phyloP scores from a whole-genome alignment of 2,888 invertebrate species.

The Caenorhabditis sp. region DNA sequence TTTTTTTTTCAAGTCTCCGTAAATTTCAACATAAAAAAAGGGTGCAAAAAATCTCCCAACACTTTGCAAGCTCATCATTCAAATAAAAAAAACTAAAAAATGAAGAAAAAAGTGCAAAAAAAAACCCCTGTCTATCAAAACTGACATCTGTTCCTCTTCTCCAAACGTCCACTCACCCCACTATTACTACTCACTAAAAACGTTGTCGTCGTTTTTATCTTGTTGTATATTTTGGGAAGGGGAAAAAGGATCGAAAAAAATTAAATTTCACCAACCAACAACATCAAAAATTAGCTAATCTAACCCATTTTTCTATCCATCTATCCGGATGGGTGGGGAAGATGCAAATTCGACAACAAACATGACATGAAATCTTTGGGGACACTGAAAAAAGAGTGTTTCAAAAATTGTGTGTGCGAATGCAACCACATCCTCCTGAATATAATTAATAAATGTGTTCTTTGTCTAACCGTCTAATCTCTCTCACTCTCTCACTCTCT shows the following conservation, averaged over 20 bases:
- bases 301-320: background rate
- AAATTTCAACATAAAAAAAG: no score
- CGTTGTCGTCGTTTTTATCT: no score
- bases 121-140: background rate
- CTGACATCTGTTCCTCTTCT: background rate
- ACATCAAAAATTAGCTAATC: background rate
- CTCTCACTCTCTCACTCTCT: background rate
- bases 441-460: background rate
- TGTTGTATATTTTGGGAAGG: background rate
- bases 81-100: background rate
- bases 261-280: background rate
- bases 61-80: no score
- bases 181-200: constrained; percentile 1
- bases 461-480: background rate
- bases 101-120: background rate
- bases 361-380: background rate
- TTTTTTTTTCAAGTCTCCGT: no score
- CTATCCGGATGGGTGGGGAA: background rate
- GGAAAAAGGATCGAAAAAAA: background rate
- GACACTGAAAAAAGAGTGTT: background rate
- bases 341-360: background rate
- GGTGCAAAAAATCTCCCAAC: no score
- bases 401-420: no score
- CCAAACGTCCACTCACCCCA: no score
- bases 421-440: background rate